These are phyloP conservation scores for Turritopsis rubra DNA, from an alignment of 30 jellyfish, hydroid and myxozoan genomes.

Conservation along the genomic window DNA sequence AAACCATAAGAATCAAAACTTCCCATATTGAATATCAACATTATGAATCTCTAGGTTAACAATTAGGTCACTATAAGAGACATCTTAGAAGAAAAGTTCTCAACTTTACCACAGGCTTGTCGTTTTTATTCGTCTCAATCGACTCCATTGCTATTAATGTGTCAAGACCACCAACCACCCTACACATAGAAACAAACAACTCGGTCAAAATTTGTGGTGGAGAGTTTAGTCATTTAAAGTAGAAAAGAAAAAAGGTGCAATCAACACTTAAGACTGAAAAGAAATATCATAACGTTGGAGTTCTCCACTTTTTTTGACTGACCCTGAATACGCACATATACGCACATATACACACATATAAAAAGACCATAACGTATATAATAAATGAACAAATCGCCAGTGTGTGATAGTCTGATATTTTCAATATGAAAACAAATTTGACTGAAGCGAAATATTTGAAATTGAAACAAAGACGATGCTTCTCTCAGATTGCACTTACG, in stretches of 20 bases:
- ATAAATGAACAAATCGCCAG: background rate
- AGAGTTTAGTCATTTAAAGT: no score
- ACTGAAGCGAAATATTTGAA: background rate
- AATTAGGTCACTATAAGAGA: no score
- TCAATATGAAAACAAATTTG: no score
- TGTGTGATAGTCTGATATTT: no score
- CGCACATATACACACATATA: background rate
- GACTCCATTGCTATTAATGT: constrained; percentile 55
- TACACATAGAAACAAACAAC: background rate
- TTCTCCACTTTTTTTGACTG: no score
- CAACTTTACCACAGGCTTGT: constrained; percentile 51
- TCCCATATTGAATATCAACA: background rate
- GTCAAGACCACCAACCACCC: constrained; percentile 96
- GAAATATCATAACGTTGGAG: no score
- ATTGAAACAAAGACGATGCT: background rate
- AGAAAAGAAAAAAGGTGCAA: no score
- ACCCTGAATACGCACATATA: background rate
- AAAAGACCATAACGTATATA: background rate
- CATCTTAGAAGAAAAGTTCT: no score
- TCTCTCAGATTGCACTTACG: no score
- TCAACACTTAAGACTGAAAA: no score
- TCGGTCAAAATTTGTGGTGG: no score
- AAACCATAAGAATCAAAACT: background rate
- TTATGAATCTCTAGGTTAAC: background rate
- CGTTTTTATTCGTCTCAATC: constrained; percentile 50